Percentiles rank a stretch among this genome's conserved stretches.
These are phyloP conservation scores for Gallinago paraguaiae DNA, from an alignment of 2,113 vertebrate species.

Conservation along the genomic window DNA sequence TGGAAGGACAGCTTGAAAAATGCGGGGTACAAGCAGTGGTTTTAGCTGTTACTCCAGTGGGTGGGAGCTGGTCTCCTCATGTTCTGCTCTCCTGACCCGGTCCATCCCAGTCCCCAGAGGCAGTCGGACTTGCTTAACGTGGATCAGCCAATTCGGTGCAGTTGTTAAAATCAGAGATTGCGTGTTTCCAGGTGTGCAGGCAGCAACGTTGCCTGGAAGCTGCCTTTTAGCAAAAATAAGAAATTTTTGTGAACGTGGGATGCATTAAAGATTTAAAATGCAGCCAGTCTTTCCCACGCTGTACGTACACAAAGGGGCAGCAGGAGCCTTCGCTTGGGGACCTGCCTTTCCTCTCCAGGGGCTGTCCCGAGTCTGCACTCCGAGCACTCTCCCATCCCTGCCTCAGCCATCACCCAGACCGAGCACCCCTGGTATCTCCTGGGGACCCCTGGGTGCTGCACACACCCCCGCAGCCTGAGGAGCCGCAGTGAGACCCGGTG, in stretches of 20 bases:
- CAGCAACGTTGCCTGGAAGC: background rate
- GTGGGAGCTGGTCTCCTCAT: background rate
- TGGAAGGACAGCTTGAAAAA: background rate
- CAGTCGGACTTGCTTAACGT: background rate
- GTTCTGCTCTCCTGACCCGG: conserved; percentile 5
- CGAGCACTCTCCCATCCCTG: background rate
- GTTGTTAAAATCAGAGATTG: background rate
- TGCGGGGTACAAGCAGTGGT: background rate
- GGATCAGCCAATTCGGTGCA: background rate
- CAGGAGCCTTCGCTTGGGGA: background rate
- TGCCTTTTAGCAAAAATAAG: conserved; percentile 30
- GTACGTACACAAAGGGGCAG: background rate
- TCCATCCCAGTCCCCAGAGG: background rate
- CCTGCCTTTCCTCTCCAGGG: background rate
- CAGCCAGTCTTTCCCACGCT: conserved; percentile 5
- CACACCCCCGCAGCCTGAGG: background rate
- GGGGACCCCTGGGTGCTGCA: conserved; percentile 27
- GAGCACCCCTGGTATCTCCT: background rate
- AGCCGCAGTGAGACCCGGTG: background rate
- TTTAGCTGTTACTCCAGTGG: background rate
- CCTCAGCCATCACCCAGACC: background rate
- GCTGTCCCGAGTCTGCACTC: background rate
- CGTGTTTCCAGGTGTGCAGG: background rate
- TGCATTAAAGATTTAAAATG: conserved; percentile 24
- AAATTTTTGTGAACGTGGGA: background rate